Conservation (phyloP, 2,797 vertebrate species). For the Acanthurus lineatus region DNA sequence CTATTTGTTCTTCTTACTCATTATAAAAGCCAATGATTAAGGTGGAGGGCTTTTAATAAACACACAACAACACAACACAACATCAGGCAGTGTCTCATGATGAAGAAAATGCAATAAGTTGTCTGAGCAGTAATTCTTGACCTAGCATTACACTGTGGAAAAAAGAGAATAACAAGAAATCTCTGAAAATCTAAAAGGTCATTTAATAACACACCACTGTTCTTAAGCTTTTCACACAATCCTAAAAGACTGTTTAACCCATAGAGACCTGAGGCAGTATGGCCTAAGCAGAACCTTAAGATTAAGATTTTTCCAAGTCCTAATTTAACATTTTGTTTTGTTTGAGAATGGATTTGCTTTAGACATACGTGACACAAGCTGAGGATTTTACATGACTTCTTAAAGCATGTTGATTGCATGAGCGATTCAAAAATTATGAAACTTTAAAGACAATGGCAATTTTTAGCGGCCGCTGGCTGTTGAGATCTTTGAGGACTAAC, state of each 20-base stretch:
- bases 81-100: not conserved
- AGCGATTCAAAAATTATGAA: no score
- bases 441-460: no score
- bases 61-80: not conserved
- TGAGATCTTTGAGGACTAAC: not conserved
- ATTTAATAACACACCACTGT: not conserved
- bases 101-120: not conserved
- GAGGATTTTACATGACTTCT: no score
- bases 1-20: no score
- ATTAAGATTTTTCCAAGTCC: no score
- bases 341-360: no score
- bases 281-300: no score
- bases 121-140: not conserved
- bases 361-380: no score
- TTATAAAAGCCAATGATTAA: not conserved
- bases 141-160: not conserved
- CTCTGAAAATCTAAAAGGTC: not conserved
- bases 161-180: not conserved
- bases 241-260: not conserved
- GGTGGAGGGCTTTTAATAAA: not conserved
- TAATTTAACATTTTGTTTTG: no score
- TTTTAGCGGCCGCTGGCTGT: no score
- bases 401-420: no score
- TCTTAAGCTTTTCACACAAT: constrained; percentile 5
- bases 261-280: no score